phyloP scores from a whole-genome alignment of 2,797 vertebrate genomes.

The Pangasius macronema region DNA sequence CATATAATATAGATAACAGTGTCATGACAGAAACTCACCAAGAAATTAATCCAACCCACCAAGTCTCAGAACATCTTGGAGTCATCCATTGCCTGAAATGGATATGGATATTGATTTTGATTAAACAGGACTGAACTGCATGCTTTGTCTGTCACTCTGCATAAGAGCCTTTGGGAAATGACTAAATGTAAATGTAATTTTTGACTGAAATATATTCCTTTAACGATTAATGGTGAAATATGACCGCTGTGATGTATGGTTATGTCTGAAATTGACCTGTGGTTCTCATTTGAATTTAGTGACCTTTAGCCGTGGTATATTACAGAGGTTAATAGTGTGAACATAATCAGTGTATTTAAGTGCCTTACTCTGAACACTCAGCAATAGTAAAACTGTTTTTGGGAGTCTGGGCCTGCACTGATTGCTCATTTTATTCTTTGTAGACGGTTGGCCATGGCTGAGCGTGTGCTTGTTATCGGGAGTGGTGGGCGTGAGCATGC shows the following conservation, averaged over 20 bases:
- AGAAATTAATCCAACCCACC: neutral
- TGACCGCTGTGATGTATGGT: neutral
- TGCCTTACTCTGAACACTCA: too few relatives aligned
- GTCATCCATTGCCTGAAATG: neutral
- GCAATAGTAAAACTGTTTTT: neutral
- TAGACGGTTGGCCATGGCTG: conserved; percentile 74
- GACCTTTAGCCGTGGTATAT: neutral
- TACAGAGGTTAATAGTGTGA: neutral
- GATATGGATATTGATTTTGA: neutral
- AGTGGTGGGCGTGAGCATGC: conserved; percentile 88
- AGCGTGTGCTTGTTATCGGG: conserved; percentile 87
- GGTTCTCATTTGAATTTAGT: neutral
- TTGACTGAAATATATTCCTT: neutral
- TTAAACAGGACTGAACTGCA: neutral
- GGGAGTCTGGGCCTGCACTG: neutral
- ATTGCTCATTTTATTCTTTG: neutral
- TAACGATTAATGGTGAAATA: neutral
- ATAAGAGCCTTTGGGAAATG: neutral
- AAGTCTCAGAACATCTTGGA: neutral
- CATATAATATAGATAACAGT: neutral
- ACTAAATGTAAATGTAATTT: neutral
- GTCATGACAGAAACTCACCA: neutral
- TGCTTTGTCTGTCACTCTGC: neutral
- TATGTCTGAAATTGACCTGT: neutral
- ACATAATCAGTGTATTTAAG: neutral